Percentiles rank a stretch among this genome's conserved stretches.
phyloP scores from a whole-genome alignment of 2,113 vertebrate genomes.

The Ceuthmochares aereus region DNA sequence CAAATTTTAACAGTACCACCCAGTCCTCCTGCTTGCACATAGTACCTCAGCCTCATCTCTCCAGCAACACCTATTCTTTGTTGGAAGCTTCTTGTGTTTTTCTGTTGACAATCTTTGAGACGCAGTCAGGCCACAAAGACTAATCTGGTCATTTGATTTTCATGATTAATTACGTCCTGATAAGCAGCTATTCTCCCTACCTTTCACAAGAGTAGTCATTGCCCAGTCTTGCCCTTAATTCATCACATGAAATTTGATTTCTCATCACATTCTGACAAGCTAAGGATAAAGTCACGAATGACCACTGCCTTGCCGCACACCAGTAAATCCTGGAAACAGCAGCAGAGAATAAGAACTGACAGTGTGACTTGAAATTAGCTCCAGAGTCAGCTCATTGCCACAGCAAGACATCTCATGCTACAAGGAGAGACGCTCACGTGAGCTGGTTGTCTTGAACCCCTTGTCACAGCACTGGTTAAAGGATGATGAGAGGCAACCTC shows the following conservation, averaged over 20 bases:
- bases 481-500: not conserved
- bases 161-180: constrained; percentile 10
- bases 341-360: not conserved
- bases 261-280: not conserved
- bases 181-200: not conserved
- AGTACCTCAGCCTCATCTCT: not conserved
- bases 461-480: not conserved
- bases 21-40: not conserved
- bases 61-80: not conserved
- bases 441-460: not conserved
- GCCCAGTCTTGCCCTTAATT: not conserved
- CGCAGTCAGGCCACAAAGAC: not conserved
- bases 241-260: constrained; percentile 1
- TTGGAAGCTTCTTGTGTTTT: not conserved
- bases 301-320: not conserved
- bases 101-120: not conserved
- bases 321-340: not conserved
- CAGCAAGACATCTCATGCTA: not conserved
- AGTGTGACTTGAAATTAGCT: not conserved
- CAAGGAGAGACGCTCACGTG: not conserved
- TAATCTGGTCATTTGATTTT: not conserved
- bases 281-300: not conserved
- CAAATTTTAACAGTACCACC: not conserved
- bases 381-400: not conserved
- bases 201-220: not conserved